phyloP scores from a whole-genome alignment of 1,140 invertebrate species.

The Drosophila repleta region DNA sequence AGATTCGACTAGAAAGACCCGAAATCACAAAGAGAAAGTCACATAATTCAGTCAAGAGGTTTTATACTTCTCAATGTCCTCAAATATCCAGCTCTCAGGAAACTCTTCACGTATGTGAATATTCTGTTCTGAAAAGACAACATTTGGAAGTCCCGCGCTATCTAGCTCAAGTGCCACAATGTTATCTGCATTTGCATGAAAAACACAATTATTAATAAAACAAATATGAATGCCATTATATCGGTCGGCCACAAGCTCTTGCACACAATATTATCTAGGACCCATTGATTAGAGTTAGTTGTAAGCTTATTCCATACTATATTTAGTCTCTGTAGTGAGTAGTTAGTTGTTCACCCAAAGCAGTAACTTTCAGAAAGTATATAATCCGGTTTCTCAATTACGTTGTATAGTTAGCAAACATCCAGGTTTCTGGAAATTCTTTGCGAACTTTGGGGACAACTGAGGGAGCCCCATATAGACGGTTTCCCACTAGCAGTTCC shows the following conservation, averaged over 20 bases:
- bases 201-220: conserved; percentile 2
- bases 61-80: conserved; percentile 46
- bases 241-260: too few species aligned
- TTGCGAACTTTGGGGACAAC: conserved; percentile 28
- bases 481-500: neutral
- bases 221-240: too few species aligned
- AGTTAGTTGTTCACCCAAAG: conserved; percentile 21
- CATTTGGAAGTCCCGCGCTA: neutral
- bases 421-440: conserved; percentile 69
- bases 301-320: conserved; percentile 19
- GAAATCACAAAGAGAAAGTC: neutral
- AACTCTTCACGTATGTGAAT: conserved; percentile 28
- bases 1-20: neutral
- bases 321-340: neutral
- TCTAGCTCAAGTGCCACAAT: conserved; percentile 10
- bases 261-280: too few species aligned
- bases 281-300: neutral
- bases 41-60: neutral
- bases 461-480: neutral
- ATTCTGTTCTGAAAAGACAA: neutral
- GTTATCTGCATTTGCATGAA: conserved; percentile 13
- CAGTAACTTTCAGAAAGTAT: neutral
- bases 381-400: conserved; percentile 16
- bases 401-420: conserved; percentile 43
- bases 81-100: conserved; percentile 38